Conservation (phyloP, 2,797 vertebrate species). For the Muscicapa comitata region DNA sequence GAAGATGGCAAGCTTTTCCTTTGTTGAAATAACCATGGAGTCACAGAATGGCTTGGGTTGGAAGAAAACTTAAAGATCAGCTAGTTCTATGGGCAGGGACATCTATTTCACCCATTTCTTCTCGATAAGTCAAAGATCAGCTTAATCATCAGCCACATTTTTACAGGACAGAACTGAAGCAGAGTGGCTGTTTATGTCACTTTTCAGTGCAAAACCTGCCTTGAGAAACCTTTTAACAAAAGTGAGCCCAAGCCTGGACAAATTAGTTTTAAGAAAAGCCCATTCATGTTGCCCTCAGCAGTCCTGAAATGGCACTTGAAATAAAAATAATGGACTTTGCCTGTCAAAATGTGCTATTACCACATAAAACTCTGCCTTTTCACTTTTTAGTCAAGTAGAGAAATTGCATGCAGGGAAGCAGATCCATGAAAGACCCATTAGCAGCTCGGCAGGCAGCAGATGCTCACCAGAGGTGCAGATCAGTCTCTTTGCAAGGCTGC, state of each 20-base stretch:
- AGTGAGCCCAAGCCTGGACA: background rate
- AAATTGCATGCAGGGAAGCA: background rate
- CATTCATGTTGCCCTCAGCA: background rate
- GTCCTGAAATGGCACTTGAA: background rate
- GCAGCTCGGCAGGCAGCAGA: background rate
- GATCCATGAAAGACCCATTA: background rate
- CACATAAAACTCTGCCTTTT: background rate
- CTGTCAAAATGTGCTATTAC: constrained; percentile 2
- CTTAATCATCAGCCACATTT: background rate
- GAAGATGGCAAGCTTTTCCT: background rate
- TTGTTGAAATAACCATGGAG: background rate
- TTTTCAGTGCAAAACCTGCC: background rate
- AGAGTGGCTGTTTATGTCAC: background rate
- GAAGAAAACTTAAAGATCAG: background rate
- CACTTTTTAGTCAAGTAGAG: background rate
- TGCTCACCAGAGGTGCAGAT: background rate
- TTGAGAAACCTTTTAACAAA: constrained; percentile 7
- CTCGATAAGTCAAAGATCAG: background rate
- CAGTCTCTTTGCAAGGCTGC: background rate
- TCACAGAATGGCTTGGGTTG: background rate
- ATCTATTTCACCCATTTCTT: background rate
- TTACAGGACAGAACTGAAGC: background rate
- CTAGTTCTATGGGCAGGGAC: background rate
- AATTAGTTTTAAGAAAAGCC: background rate
- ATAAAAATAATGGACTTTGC: constrained; percentile 25